These are phyloP conservation scores for Steromphala cineraria DNA, from an alignment of 2,888 invertebrate genomes.

Conservation along the genomic window DNA sequence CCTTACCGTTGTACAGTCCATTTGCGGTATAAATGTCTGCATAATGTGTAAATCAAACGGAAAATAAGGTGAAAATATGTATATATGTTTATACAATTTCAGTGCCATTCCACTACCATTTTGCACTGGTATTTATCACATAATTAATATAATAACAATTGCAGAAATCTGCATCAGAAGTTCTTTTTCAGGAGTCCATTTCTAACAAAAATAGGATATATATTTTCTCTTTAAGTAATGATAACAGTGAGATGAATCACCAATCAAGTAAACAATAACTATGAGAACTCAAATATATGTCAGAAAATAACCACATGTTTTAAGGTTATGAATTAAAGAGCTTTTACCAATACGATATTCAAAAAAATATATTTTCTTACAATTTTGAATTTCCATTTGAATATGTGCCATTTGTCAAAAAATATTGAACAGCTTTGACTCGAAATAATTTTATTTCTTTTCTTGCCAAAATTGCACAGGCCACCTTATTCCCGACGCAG, in stretches of 20 bases:
- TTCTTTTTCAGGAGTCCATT: not conserved
- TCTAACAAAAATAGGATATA: not conserved
- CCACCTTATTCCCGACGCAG: too few species aligned
- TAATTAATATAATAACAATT: not conserved
- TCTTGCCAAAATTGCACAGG: too few species aligned
- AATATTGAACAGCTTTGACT: not conserved
- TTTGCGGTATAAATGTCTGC: constrained; percentile 4
- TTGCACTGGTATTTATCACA: not conserved
- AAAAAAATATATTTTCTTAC: too few species aligned
- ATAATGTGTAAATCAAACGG: not conserved
- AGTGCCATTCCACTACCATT: not conserved
- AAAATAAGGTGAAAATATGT: not conserved
- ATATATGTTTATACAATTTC: constrained; percentile 9
- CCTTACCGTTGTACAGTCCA: not conserved
- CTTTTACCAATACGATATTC: too few species aligned
- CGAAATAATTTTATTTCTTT: not conserved
- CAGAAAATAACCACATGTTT: too few species aligned
- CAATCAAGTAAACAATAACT: too few species aligned
- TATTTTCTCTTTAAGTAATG: too few species aligned
- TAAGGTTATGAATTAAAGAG: too few species aligned
- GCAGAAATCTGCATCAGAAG: not conserved
- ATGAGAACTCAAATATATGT: too few species aligned
- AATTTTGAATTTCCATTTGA: too few species aligned
- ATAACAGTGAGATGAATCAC: too few species aligned
- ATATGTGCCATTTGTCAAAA: too few species aligned